phyloP scores from a whole-genome alignment of 2,113 vertebrate genomes.

The Megaptera novaeangliae region DNA sequence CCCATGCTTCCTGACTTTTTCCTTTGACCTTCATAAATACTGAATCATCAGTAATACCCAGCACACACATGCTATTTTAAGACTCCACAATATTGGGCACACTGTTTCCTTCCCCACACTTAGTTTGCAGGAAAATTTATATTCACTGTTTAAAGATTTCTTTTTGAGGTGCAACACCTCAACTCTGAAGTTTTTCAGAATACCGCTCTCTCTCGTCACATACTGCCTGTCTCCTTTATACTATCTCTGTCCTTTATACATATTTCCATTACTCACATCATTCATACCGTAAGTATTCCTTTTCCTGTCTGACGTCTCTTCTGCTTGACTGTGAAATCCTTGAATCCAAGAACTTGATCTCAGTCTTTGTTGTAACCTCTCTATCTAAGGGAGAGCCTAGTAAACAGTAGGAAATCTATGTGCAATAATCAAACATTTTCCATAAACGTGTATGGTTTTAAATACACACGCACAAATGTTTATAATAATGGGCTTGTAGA shows the following conservation, averaged over 20 bases:
- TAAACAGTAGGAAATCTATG: not conserved
- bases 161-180: not conserved
- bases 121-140: not conserved
- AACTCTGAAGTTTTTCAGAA: not conserved
- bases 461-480: not conserved
- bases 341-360: not conserved
- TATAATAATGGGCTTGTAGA: not conserved
- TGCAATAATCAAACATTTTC: not conserved
- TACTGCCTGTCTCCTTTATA: not conserved
- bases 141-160: not conserved
- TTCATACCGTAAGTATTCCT: not conserved
- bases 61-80: not conserved
- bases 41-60: not conserved
- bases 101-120: not conserved
- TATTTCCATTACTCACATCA: not conserved
- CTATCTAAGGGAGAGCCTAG: not conserved
- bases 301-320: not conserved
- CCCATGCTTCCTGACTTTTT: not conserved
- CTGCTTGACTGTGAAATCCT: not conserved
- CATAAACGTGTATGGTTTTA: not conserved
- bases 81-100: not conserved
- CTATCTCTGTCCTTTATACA: not conserved
- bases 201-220: not conserved
- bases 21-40: not conserved
- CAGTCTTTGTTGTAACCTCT: not conserved